These are phyloP conservation scores for Otolemur crassicaudatus DNA, from an alignment of 2,797 vertebrate genomes.

Conservation along the genomic window DNA sequence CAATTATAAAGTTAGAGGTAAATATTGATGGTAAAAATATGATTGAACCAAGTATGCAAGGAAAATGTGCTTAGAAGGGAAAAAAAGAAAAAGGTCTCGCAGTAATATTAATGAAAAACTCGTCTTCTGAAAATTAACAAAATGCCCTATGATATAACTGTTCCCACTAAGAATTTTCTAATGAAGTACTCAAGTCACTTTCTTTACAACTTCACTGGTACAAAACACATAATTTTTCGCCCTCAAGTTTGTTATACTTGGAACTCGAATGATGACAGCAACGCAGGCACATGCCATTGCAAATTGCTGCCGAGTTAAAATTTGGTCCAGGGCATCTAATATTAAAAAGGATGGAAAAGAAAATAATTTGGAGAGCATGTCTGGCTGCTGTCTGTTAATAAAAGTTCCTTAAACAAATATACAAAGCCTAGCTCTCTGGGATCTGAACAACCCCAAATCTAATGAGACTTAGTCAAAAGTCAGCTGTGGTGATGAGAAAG, in stretches of 20 bases:
- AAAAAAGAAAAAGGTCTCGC: neutral
- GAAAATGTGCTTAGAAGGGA: neutral
- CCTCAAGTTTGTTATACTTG: constrained; percentile 31
- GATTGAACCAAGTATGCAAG: neutral
- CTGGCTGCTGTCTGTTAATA: neutral
- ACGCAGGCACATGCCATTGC: neutral
- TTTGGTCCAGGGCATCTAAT: neutral
- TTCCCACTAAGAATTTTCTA: neutral
- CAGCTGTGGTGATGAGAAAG: neutral
- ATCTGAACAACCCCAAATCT: neutral
- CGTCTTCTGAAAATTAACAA: constrained; percentile 24
- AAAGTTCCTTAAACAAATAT: constrained; percentile 36
- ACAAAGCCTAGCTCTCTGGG: constrained; percentile 1
- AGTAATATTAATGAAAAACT: neutral
- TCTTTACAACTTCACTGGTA: neutral
- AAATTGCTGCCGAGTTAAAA: constrained; percentile 46
- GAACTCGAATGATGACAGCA: neutral
- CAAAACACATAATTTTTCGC: neutral
- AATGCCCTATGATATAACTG: neutral
- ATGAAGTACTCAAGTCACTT: neutral
- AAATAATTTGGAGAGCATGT: constrained; percentile 38
- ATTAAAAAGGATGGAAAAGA: constrained; percentile 47
- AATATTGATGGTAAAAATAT: constrained; percentile 43
- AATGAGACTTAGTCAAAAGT: neutral
- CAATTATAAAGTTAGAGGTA: constrained; percentile 41